Conservation (phyloP, 1,140 invertebrate genomes). For the Meloidogyne exigua region DNA sequence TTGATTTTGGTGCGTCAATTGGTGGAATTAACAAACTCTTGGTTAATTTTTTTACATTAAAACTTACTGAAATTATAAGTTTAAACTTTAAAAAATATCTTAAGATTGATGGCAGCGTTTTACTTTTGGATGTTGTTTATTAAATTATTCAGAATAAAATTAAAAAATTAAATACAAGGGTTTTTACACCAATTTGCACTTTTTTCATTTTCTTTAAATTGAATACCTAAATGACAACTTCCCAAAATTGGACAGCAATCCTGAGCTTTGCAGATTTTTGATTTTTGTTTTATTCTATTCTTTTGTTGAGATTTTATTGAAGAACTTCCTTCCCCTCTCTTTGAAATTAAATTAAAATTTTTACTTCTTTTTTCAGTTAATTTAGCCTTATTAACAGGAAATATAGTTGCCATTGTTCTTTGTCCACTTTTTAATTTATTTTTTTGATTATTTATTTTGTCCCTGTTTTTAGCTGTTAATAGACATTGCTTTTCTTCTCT, state of each 20-base stretch:
- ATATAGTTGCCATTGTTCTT: neutral
- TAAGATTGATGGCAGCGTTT: too few species aligned
- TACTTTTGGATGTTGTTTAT: too few species aligned
- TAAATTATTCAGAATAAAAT: too few species aligned
- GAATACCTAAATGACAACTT: conserved; percentile 42
- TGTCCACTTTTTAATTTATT: neutral
- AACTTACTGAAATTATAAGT: too few species aligned
- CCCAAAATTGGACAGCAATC: conserved; percentile 54
- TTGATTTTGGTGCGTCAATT: too few species aligned
- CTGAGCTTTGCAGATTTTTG: conserved; percentile 43
- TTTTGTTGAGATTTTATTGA: too few species aligned
- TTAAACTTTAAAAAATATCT: neutral
- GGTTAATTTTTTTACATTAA: too few species aligned
- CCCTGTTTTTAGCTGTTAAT: neutral
- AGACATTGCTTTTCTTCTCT: conserved; percentile 20
- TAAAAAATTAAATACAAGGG: conserved; percentile 14
- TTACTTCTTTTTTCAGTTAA: neutral
- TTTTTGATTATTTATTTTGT: neutral
- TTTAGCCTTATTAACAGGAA: neutral
- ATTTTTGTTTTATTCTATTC: too few species aligned
- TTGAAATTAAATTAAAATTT: neutral
- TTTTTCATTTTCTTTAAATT: neutral
- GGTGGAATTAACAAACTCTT: too few species aligned
- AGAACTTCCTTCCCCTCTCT: neutral
- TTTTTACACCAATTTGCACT: conserved; percentile 37